Base-by-base conservation (phyloP, 1,140 invertebrate species). In the Parapsyche elsis region DNA sequence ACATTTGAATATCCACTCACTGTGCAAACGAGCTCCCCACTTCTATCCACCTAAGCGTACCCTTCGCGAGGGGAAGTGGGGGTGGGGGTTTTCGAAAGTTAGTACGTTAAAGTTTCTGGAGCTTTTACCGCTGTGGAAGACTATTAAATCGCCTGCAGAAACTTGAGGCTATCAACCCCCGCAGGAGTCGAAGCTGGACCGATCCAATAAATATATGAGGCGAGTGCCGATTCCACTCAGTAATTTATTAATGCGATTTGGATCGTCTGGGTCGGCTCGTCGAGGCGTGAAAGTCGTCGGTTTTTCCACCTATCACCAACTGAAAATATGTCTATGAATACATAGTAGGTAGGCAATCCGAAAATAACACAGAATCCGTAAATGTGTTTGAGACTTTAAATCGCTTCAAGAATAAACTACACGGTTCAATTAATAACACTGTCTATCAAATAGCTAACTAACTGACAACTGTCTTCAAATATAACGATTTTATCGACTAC, bases 201-300 rank as follows among this genome's bases (percentile, higher is more conserved):
- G 75, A 80, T 53, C 67, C 16, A 57, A 26, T 21, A 71, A 64
- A 73, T 74, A 73, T 74, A 73, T 59, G 76, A 38, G 9, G 45
- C 30, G 30, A 38, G 30, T 38, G 9, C 44, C 74, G 30, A 59
- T 49, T 80, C 53, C 79, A 38, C 44, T 45, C 30, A 16, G 71
- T 61, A 49, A 75, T 80, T 80, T 80, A 80, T 80, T 80, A 79
- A 74, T 74, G 59, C 45, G 46, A 79, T 53, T 79, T 79, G 78
- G 78, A 67, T 61, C 19, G 64, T 70, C 64, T 70, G 53, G 53
- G 14, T 57, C 14, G 19, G 19, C 1, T 57, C 53, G 53, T 38
- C 30, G 30, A 38, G 30, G 30, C 30, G 30, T 38, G 30, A 38
- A 38, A 38, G 30, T 38, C 30, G 30, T 38, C 30, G 30, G 2